Evolutionary conservation across 2,113 vertebrate genomes (phyloP), one percentile per base, ranked within the genome.

Genomic region (Cryptomyrus ogoouensis): DNA sequence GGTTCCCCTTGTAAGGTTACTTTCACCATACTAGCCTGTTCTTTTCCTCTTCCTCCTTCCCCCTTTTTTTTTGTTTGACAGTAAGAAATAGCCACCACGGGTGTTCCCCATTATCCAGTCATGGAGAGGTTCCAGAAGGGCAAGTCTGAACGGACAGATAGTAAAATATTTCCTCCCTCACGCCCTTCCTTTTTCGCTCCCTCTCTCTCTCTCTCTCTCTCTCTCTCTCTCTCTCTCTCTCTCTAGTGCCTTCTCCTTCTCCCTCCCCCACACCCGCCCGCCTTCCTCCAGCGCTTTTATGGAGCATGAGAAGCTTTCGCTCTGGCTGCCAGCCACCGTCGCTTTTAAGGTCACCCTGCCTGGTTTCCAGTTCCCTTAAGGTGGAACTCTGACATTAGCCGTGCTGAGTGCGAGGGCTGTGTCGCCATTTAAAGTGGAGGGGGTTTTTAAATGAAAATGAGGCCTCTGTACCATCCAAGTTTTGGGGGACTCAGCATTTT

Each of bases 61-160:
- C 7, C 24, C 21, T 50, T 42, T 70, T 42, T 89, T 31, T 56
- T 84, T 62, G 39, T 89, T 58, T 53, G 31, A 56, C 89, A 70
- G 46, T 88, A 66, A 66, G 77, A 62, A 83, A 85, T 52, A 3
- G 66, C n/a, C 56, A 17, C 80, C 80, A 52, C 21, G 83, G 52
- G 88, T 91, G 80, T 91, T 87, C 52, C 90, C 35, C 24, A 66
- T 42, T 70, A 62, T 42, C 88, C 90, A 87, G 90, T 50, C 56
- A n/a, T 77, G 15, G 88, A 89, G 88, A 17, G 21, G 19, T 49
- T 89, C 87, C 90, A 84, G 88, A 62, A 44, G 52, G 83, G 46
- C 90, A 91, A 56, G 90, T 49, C 80, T 91, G 88, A 86, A 80
- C 53, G 85, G 80, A 91, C 46, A 89, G 90, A 84, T 74, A 87